Percentiles rank a stretch among this genome's conserved stretches.
Conservation (phyloP, 2,888 invertebrate genomes). For the Odontocolon sp. region DNA sequence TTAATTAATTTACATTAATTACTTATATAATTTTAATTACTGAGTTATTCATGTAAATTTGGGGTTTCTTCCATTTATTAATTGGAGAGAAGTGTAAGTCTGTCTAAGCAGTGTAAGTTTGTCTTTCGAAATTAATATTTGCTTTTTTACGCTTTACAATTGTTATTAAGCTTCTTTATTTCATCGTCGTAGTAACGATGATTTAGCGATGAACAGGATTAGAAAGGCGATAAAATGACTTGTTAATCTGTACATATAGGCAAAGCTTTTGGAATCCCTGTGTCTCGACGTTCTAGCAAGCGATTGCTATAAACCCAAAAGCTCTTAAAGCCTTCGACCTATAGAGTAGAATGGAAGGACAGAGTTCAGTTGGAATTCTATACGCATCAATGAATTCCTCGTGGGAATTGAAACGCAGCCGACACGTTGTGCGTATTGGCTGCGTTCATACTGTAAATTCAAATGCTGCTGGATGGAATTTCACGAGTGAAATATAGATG, state of each 20-base stretch:
- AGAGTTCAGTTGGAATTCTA: constrained; percentile 9
- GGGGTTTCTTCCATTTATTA: no score
- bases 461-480: constrained; percentile 47
- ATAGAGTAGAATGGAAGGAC: neutral
- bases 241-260: neutral
- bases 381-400: constrained; percentile 38
- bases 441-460: constrained; percentile 26
- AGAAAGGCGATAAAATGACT: constrained; percentile 10
- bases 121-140: no score
- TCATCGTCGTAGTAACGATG: neutral
- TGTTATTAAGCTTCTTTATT: neutral
- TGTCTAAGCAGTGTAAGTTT: no score
- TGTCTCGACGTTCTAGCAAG: neutral
- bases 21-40: neutral
- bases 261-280: neutral
- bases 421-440: constrained; percentile 20
- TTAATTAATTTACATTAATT: neutral
- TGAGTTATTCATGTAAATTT: no score
- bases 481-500: constrained; percentile 19
- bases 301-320: constrained; percentile 27
- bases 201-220: constrained; percentile 11
- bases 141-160: neutral
- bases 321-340: constrained; percentile 46
- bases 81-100: no score
- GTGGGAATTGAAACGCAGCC: constrained; percentile 10